These are phyloP conservation scores for Anhinga anhinga DNA, from an alignment of 2,113 vertebrate species.

Conservation along the genomic window DNA sequence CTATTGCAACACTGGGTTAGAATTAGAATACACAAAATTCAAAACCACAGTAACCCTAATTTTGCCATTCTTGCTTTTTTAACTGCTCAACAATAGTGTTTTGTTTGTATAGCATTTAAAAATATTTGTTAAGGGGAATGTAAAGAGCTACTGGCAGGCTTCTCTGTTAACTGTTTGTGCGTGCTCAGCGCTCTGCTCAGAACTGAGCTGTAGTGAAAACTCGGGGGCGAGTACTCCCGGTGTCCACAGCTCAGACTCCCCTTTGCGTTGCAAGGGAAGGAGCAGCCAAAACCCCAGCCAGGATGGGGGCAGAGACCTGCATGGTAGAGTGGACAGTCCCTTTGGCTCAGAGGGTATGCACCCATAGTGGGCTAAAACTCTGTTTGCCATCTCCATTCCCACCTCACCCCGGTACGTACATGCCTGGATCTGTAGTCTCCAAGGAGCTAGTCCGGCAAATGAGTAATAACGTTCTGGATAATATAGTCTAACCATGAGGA, in stretches of 20 bases:
- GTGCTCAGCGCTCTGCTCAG: background rate
- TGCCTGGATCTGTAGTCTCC: background rate
- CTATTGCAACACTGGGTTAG: slow-evolving; percentile 42
- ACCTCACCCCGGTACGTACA: fast-evolving
- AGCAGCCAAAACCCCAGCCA: background rate
- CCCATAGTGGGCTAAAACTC: background rate
- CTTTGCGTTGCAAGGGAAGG: background rate
- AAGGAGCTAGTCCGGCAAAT: background rate
- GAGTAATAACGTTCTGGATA: background rate
- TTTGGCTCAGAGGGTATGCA: background rate
- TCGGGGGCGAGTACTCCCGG: fast-evolving
- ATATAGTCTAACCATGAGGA: background rate
- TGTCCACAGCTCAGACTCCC: background rate
- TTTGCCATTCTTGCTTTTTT: slow-evolving; percentile 53
- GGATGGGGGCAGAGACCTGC: background rate
- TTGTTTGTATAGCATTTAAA: slow-evolving; percentile 36
- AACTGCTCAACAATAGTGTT: slow-evolving; percentile 44
- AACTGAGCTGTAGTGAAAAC: background rate
- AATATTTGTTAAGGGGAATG: slow-evolving; percentile 16
- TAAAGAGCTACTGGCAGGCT: slow-evolving; percentile 39
- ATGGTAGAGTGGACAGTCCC: background rate
- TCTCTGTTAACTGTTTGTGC: slow-evolving; percentile 32
- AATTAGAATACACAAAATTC: slow-evolving; percentile 55
- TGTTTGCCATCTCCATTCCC: background rate
- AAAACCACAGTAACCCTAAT: slow-evolving; percentile 58